These are phyloP conservation scores for Diorhabda sublineata DNA, from an alignment of 1,140 invertebrate species.

Conservation along the genomic window DNA sequence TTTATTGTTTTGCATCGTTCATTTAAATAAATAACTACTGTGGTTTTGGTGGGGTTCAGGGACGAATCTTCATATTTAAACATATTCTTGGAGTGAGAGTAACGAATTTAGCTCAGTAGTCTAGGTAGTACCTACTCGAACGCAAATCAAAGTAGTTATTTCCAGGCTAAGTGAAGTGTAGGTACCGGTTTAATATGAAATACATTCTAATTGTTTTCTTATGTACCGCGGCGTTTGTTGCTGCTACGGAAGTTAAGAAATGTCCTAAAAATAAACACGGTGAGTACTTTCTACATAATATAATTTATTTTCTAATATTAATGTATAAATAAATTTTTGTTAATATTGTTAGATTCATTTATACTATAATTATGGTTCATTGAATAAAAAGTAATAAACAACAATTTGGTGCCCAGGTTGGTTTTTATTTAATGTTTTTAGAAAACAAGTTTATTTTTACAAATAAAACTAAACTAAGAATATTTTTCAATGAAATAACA, in stretches of 20 bases:
- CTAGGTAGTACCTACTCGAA: constrained; percentile 1
- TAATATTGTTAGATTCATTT: background rate
- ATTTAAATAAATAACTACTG: too few species aligned
- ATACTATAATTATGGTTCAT: background rate
- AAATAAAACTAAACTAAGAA: too few species aligned
- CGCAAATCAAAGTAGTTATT: background rate
- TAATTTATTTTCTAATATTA: background rate
- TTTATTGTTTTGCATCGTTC: too few species aligned
- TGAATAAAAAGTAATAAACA: background rate
- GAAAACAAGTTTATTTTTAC: background rate
- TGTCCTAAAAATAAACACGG: constrained; percentile 13
- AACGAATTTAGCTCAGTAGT: background rate
- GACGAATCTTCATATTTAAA: constrained; percentile 4
- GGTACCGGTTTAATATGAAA: constrained; percentile 11
- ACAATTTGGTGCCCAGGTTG: background rate
- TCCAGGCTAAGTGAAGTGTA: constrained; percentile 2
- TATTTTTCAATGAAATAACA: too few species aligned
- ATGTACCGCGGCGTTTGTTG: background rate
- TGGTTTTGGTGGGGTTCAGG: background rate
- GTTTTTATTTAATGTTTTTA: background rate
- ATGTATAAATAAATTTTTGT: background rate
- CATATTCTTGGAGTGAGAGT: constrained; percentile 14
- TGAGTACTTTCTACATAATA: background rate
- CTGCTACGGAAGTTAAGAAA: constrained; percentile 20
- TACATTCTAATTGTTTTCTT: background rate